Evolutionary conservation across 2,797 vertebrate species (phyloP).

Genomic region (Cygnus olor): DNA sequence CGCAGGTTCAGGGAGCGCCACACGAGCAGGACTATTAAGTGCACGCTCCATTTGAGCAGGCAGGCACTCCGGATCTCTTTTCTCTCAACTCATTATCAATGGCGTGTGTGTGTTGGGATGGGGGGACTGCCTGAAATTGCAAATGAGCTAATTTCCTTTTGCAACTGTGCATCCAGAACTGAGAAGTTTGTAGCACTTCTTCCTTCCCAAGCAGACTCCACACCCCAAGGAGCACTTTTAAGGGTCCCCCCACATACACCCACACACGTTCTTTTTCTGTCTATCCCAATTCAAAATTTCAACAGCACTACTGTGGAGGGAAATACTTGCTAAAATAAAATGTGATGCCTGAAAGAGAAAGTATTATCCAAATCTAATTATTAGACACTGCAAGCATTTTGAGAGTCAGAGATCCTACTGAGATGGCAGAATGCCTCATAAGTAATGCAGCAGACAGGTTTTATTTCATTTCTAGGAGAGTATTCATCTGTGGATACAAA

Average conservation of each 20-base stretch:
- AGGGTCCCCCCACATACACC: not conserved
- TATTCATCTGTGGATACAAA: slow-evolving; percentile 46
- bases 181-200: slow-evolving; percentile 30
- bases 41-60: slow-evolving; percentile 38
- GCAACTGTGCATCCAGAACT: not conserved
- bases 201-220: slow-evolving; percentile 2
- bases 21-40: slow-evolving; percentile 34
- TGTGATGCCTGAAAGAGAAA: slow-evolving; percentile 33
- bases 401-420: slow-evolving; percentile 46
- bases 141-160: slow-evolving; percentile 56
- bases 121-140: slow-evolving; percentile 50
- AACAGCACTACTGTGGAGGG: slow-evolving; percentile 13
- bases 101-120: slow-evolving; percentile 36
- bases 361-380: slow-evolving; percentile 61
- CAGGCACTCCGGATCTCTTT: slow-evolving; percentile 41
- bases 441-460: slow-evolving; percentile 41
- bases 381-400: slow-evolving; percentile 53
- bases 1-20: not conserved
- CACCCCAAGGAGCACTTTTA: slow-evolving; percentile 28
- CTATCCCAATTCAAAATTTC: slow-evolving; percentile 23
- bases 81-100: slow-evolving; percentile 62
- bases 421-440: slow-evolving; percentile 45
- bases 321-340: slow-evolving; percentile 55
- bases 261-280: not conserved
- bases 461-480: slow-evolving; percentile 41